Percentiles rank a stretch among this genome's conserved stretches.
Evolutionary conservation across 2,888 invertebrate genomes (phyloP).

Genomic region (Smittia aterrima): DNA sequence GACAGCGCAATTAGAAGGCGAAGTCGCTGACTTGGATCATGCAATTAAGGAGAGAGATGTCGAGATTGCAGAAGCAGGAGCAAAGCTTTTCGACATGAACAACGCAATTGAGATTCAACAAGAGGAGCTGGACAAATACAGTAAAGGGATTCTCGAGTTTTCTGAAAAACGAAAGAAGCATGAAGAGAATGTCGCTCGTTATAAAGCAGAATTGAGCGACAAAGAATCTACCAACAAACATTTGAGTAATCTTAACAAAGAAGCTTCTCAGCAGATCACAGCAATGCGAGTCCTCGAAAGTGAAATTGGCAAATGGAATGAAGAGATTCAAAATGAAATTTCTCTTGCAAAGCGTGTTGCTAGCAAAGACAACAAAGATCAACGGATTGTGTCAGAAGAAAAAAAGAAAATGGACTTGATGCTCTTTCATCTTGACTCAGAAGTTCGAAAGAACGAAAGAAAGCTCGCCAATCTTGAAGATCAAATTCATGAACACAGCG

Average conservation of each 20-base stretch:
- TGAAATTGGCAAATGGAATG: slow-evolving; percentile 51
- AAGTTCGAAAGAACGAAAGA: slow-evolving; percentile 68
- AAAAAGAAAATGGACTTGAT: slow-evolving; percentile 60
- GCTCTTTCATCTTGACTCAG: slow-evolving; percentile 65
- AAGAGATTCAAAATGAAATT: slow-evolving; percentile 51
- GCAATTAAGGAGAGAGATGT: slow-evolving; percentile 48
- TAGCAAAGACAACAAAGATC: slow-evolving; percentile 51
- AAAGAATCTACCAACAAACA: slow-evolving; percentile 46
- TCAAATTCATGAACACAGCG: slow-evolving; percentile 65
- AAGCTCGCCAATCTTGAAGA: slow-evolving; percentile 63
- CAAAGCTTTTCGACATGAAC: slow-evolving; percentile 56
- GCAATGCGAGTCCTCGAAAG: slow-evolving; percentile 49
- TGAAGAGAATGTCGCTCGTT: slow-evolving; percentile 49
- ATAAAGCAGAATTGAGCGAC: slow-evolving; percentile 51
- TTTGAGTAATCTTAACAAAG: slow-evolving; percentile 48
- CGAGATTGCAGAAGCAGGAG: slow-evolving; percentile 53
- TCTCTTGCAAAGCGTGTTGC: slow-evolving; percentile 51
- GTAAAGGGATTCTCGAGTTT: slow-evolving; percentile 52
- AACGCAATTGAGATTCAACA: slow-evolving; percentile 56
- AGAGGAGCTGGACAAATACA: slow-evolving; percentile 54
- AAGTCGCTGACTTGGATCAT: slow-evolving; percentile 65
- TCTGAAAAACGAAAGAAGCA: slow-evolving; percentile 50
- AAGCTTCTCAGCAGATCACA: slow-evolving; percentile 48
- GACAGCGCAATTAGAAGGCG: slow-evolving; percentile 62
- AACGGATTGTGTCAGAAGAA: slow-evolving; percentile 52